Base-by-base conservation (phyloP, 2,797 vertebrate species). In the Pogonophryne albipinna region DNA sequence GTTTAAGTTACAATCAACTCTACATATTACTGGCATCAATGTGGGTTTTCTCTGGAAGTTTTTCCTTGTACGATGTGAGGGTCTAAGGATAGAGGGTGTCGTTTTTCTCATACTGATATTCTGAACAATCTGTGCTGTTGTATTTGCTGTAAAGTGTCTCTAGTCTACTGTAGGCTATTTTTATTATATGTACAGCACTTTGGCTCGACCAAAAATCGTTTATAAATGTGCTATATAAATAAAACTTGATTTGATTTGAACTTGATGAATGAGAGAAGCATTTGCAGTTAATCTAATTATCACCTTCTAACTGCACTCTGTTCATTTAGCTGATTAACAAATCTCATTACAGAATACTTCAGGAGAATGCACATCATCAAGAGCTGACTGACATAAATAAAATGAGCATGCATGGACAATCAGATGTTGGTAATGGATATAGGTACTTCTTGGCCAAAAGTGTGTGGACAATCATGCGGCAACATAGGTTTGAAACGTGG, bases 251-350 rank as follows among this genome's bases (percentile, higher is more conserved):
- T 23, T 23, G 23, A 23, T 23, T 23, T 23, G 23, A 23, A 23
- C 23, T 23, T 23, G 23, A 23, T 46, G 19, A 66, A 20, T 31
- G 74, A 52, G 42, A 65, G n/a, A 66, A 63, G 49, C 56, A 71
- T 58, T 58, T 31, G 19, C 46, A 23, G 38, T 70, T 74, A 9
- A 66, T 82, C 56, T 60, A 49, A 79, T 82, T 27, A 65, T 63
- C 59, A 31, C 65, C 79, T 57, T 51, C 59, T 70, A 76, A 68
- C 53, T 57, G 76, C 14, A 60, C 31, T 41, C 46, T 34, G 19
- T 27, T 68, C 69, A 70, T 71, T 75, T 57, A 55, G 49, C 38
- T 45, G 61, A 82, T 17, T 57, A 63, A 74, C 58, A 71, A 53
- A 76, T 63, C 41, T 56, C 55, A 56, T 71, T 56, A 69, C 15